A percentile compares a stretch with the other conserved stretches of the same genome.
phyloP scores from a whole-genome alignment of 2,888 invertebrate genomes.

The Crematogaster levior region DNA sequence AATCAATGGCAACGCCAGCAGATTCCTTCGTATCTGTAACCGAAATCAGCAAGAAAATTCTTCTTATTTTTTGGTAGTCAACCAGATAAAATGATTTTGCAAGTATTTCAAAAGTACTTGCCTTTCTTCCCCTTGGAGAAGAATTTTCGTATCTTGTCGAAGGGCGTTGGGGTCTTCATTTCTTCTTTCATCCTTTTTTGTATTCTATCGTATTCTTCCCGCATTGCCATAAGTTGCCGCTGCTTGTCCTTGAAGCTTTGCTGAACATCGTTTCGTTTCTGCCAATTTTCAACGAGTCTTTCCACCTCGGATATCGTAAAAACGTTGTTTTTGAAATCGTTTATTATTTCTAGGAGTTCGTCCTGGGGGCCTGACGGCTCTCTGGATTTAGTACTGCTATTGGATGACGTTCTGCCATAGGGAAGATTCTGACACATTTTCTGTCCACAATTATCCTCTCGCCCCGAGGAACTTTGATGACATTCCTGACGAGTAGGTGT shows the following conservation, averaged over 20 bases:
- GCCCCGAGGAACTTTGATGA: conserved; percentile 26
- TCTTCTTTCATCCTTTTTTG: conserved; percentile 92
- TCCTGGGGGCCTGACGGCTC: conserved; percentile 87
- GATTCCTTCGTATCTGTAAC: conserved; percentile 77
- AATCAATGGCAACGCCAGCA: conserved; percentile 67
- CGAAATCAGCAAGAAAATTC: not conserved
- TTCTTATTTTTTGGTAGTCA: not conserved
- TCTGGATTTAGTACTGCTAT: conserved; percentile 75
- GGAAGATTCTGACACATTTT: conserved; percentile 40
- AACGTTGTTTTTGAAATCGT: conserved; percentile 95
- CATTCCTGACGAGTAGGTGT: conserved; percentile 66
- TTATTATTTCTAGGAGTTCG: conserved; percentile 94
- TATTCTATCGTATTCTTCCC: conserved; percentile 93
- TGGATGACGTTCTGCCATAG: conserved; percentile 70
- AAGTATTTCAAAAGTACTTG: conserved; percentile 41
- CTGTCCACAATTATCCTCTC: conserved; percentile 63
- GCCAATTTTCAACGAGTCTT: conserved; percentile 94
- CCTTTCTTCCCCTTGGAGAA: conserved; percentile 89
- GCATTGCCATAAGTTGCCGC: conserved; percentile 92
- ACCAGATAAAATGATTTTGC: not conserved
- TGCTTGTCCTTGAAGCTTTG: conserved; percentile 95
- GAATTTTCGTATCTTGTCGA: conserved; percentile 92
- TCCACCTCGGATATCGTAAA: conserved; percentile 94
- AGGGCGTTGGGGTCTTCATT: conserved; percentile 92
- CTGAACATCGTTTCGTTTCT: conserved; percentile 94